Base-by-base conservation (phyloP, 2,888 invertebrate genomes). In the Phengaris alcon region DNA sequence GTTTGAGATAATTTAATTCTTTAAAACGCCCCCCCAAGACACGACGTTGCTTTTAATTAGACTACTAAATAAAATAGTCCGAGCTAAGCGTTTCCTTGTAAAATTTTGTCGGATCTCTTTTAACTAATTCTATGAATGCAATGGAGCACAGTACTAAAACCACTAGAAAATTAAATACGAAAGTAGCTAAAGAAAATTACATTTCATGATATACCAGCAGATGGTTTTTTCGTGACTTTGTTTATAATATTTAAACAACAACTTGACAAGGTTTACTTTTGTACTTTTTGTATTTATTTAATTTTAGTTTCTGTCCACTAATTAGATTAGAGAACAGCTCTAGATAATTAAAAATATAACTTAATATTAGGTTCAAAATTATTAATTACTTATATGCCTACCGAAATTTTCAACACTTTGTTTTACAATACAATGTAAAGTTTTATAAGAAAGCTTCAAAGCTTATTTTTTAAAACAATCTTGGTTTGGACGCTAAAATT, bases 1-100 rank as follows among this genome's bases (percentile, higher is more conserved):
- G 81, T 82, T 83, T 79, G 78, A 79, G 79, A 79, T 82, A 82
- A 83, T 83, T 80, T 82, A 82, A 82, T 82, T 82, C 82, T 82
- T 82, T 80, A 77, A 84, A 83, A 81, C 80, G 76, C 76, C 78
- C 79, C 77, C 77, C 70, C 59, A 22, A 72, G 76, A 75, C 75
- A 75, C 77, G 77, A 64, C 76, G 78, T 76, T 78, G 70, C 73
- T 76, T 84, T 82, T 85, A 86, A 85, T 85, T 83, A 84, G 81
- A 83, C 83, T 81, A 78, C 78, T 80, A 81, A 81, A 79, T 81
- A 82, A 80, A 81, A 79, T 78, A 74, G 76, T 70, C 76, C 68
- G 77, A 74, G 68, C 74, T 22, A 72, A 72, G 13, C 12, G 72
- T 72, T 52, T 13, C 10, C 54, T 72, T 52, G 72, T 54, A 35